phyloP scores from a whole-genome alignment of 2,113 vertebrate genomes.

The Tenebrosternarchus preto region DNA sequence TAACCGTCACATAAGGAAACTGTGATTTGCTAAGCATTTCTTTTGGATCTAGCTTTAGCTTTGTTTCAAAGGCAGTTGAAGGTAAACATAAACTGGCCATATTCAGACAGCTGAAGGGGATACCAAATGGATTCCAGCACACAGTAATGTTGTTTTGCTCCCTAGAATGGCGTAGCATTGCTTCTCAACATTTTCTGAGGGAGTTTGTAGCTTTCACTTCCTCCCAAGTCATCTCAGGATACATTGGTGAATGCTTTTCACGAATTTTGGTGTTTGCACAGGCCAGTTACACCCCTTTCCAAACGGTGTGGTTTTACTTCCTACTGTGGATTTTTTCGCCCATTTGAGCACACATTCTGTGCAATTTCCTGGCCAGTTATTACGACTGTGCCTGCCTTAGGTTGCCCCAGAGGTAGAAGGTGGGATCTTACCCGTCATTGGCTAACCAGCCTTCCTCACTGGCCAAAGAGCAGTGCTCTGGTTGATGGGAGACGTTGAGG shows the following conservation, averaged over 20 bases:
- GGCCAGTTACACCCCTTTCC: constrained; percentile 50
- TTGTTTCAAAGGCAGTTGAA: constrained; percentile 51
- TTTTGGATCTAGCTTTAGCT: not conserved
- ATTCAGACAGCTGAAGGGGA: not conserved
- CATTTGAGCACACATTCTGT: constrained; percentile 44
- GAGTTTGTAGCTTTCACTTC: too few relatives aligned
- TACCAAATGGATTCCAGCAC: not conserved
- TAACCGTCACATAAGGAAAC: not conserved
- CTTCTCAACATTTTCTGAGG: too few relatives aligned
- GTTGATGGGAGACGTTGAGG: constrained; percentile 43
- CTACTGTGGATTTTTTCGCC: constrained; percentile 39
- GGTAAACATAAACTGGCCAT: not conserved
- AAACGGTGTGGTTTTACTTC: constrained; percentile 57
- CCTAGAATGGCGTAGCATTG: not conserved
- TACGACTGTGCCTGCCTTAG: constrained; percentile 94
- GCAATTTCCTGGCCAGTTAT: constrained; percentile 72
- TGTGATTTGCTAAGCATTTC: not conserved
- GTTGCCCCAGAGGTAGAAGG: constrained; percentile 80
- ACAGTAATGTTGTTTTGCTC: not conserved
- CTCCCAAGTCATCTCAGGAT: constrained; percentile 25
- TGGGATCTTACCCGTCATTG: constrained; percentile 94
- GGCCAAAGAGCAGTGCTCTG: constrained; percentile 64
- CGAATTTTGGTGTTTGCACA: not conserved
- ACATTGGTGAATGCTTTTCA: not conserved
- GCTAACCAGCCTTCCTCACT: constrained; percentile 89